Conservation (phyloP, 2,888 invertebrate genomes). For the Lasioglossum lativentre region DNA sequence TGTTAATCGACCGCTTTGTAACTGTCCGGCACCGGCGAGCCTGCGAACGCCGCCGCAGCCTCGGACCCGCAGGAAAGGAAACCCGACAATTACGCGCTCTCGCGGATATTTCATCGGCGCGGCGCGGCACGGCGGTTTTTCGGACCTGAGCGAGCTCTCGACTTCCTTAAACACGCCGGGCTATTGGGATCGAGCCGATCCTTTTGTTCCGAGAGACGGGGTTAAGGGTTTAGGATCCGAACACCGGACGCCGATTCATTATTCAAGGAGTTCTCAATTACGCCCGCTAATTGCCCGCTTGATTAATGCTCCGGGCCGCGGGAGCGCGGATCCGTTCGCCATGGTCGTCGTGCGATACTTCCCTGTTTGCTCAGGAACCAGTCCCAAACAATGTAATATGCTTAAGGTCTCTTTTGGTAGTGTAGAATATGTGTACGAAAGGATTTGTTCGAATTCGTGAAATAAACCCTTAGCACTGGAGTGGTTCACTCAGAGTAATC, state of each 20-base stretch:
- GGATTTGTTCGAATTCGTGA: too few relatives aligned
- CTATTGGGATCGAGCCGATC: not conserved
- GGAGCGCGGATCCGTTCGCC: not conserved
- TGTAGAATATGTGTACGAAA: too few relatives aligned
- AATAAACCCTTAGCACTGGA: too few relatives aligned
- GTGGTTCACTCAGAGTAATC: too few relatives aligned
- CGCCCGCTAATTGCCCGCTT: not conserved
- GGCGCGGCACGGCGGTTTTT: slow-evolving; percentile 15
- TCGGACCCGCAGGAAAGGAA: slow-evolving; percentile 18
- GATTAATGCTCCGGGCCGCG: not conserved
- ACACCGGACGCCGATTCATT: not conserved
- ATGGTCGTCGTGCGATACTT: not conserved
- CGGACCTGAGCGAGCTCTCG: not conserved
- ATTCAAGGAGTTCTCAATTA: slow-evolving; percentile 7
- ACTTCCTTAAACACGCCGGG: not conserved
- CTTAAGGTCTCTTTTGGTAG: too few relatives aligned
- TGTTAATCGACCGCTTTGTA: slow-evolving; percentile 61
- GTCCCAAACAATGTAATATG: not conserved
- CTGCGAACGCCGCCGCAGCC: not conserved
- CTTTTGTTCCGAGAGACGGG: slow-evolving; percentile 1
- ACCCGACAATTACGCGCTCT: slow-evolving; percentile 45
- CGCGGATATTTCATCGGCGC: slow-evolving; percentile 22
- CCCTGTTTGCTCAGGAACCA: not conserved
- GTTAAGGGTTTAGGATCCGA: slow-evolving; percentile 8
- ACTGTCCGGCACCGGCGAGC: slow-evolving; percentile 37